A percentile compares a stretch with the other conserved stretches of the same genome.
Evolutionary conservation across 2,888 invertebrate species (phyloP).

Genomic region (Chloroclysta siterata): DNA sequence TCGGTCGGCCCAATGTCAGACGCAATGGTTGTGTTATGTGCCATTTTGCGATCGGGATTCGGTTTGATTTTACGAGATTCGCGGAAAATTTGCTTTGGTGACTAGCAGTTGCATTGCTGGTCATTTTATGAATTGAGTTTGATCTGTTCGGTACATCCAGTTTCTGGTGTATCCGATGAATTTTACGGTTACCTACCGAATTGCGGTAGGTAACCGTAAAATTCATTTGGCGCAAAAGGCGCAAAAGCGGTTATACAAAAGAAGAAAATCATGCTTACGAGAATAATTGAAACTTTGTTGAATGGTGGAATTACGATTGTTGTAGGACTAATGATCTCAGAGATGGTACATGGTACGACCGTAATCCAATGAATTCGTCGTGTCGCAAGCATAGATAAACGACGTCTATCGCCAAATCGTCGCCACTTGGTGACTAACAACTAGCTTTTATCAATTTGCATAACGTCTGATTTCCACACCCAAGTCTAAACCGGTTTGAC

Average conservation of each 20-base stretch:
- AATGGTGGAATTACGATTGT: too few relatives aligned
- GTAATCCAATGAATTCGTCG: not conserved
- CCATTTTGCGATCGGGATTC: constrained; percentile 12
- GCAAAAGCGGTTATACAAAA: too few relatives aligned
- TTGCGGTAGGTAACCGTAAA: too few relatives aligned
- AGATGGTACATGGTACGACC: too few relatives aligned
- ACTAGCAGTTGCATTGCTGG: not conserved
- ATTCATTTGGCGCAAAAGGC: too few relatives aligned
- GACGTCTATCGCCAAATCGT: constrained; percentile 19
- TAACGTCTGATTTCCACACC: constrained; percentile 33
- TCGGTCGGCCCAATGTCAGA: constrained; percentile 28
- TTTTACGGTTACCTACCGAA: too few relatives aligned
- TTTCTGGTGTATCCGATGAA: too few relatives aligned
- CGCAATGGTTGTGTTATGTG: constrained; percentile 16
- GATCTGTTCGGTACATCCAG: too few relatives aligned
- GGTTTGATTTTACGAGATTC: constrained; percentile 7
- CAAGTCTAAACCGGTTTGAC: constrained; percentile 26
- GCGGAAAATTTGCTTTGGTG: not conserved
- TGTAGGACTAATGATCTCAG: too few relatives aligned
- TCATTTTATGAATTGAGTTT: too few relatives aligned
- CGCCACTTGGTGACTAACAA: constrained; percentile 20
- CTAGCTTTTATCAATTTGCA: constrained; percentile 30
- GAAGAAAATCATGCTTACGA: too few relatives aligned
- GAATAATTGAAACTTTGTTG: too few relatives aligned
- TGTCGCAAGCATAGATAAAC: constrained; percentile 10